Base-by-base conservation (phyloP, 2,888 invertebrate species). In the Scaptomyza polygonia region DNA sequence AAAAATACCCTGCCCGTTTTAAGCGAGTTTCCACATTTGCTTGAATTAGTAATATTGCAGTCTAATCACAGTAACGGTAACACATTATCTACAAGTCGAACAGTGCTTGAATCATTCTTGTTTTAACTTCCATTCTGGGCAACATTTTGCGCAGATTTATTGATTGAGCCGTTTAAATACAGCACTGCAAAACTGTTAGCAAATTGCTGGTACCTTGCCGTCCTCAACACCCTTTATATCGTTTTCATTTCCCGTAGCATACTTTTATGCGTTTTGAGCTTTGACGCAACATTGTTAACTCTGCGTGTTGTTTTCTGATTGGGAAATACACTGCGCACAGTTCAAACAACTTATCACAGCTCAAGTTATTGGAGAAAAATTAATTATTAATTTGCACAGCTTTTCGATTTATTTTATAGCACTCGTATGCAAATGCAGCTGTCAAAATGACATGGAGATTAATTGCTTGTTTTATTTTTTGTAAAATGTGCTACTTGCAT, bases 211-310 rank as follows among this genome's bases (percentile, higher is more conserved):
- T 21, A 16, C 63, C 42, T 30, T 34, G 14, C 7, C 36, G 21
- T n/a, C 12, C 9, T 8, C 39, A 7, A 12, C 51, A 11, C 6
- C 36, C 44, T 32, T 36, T 57, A 66, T 62, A 61, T 76, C 56
- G 73, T 51, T 73, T 75, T 49, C 62, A 57, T 61, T 76, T 58
- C 52, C 62, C 61, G 55, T 73, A 66, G 75, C 75, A 77, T 68
- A 75, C 75, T 75, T 75, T 75, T 68, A 77, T 75, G 73, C 71
- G 61, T 61, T 73, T 61, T 61, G 66, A 55, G 52, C 56, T 59
- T 52, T 54, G 25, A 49, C 34, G 47, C 65, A 72, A 65, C 71
- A 61, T 73, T 75, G 71, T 73, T 65, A 57, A 62, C 57, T 58
- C 49, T 53, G 32, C 44, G 55, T 75, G 55, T 43, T 69, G 53